phyloP scores from a whole-genome alignment of 2,797 vertebrate genomes.

The Cyprinodon diabolis region DNA sequence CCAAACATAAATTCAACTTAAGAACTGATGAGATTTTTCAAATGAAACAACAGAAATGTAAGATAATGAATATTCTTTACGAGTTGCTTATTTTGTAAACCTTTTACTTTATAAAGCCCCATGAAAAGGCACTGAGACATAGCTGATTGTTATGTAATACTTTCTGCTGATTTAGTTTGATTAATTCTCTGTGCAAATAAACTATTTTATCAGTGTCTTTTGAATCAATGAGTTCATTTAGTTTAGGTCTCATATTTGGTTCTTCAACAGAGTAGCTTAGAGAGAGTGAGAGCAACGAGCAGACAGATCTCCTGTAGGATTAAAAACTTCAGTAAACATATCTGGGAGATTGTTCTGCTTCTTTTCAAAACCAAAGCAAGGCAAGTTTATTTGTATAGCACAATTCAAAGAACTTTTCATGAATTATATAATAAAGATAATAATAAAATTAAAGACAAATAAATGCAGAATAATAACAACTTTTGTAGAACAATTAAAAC shows the following conservation, averaged over 20 bases:
- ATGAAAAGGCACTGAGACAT: background rate
- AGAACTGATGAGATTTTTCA: background rate
- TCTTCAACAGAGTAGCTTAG: background rate
- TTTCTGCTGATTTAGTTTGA: background rate
- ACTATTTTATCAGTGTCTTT: background rate
- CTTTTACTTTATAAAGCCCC: background rate
- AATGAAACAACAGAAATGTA: background rate
- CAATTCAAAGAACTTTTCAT: too few species aligned
- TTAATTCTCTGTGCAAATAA: background rate
- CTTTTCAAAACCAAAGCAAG: too few species aligned
- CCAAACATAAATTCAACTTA: background rate
- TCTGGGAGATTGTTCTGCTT: too few species aligned
- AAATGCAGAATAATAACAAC: too few species aligned
- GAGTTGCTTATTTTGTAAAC: background rate
- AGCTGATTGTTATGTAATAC: background rate
- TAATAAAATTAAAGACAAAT: too few species aligned
- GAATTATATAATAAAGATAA: too few species aligned
- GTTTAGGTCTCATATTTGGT: background rate
- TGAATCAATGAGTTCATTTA: background rate
- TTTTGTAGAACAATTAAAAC: too few species aligned
- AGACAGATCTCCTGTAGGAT: too few species aligned
- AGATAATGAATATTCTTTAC: background rate
- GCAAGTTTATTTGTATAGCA: too few species aligned
- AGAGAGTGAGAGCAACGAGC: background rate
- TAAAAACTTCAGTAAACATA: too few species aligned